Evolutionary conservation across 1,140 invertebrate genomes (phyloP).

Genomic region (Papilio polytes): DNA sequence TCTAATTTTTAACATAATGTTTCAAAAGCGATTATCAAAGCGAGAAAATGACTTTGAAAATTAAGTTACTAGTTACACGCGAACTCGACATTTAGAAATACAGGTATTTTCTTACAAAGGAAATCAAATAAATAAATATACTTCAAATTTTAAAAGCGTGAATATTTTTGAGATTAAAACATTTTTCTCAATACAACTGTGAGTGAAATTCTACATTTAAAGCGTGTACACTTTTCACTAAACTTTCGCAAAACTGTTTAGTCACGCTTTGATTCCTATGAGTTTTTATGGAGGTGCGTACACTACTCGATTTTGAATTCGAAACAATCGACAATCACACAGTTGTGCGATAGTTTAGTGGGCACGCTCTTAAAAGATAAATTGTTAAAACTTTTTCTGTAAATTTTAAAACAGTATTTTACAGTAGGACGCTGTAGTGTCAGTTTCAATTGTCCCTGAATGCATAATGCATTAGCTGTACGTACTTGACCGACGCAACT

Average conservation of each 20-base stretch:
- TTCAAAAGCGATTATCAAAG: conserved; percentile 15
- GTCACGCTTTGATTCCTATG: no score
- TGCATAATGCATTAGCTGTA: conserved; percentile 11
- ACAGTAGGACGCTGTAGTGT: neutral
- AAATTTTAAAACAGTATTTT: neutral
- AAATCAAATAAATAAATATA: conserved; percentile 6
- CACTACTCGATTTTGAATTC: no score
- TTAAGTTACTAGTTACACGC: conserved; percentile 13
- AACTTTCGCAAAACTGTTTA: no score
- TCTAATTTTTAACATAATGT: neutral
- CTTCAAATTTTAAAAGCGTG: neutral
- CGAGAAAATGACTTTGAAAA: neutral
- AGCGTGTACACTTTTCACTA: no score
- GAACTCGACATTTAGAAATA: conserved; percentile 9
- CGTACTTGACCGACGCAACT: conserved; percentile 6
- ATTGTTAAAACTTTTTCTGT: neutral
- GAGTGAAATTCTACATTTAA: no score
- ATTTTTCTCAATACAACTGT: no score
- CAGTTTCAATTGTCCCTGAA: neutral
- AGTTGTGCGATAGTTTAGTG: no score
- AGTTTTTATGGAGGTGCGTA: no score
- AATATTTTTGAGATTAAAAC: no score
- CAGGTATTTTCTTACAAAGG: conserved; percentile 9
- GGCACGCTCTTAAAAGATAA: no score
- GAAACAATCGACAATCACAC: no score